Evolutionary conservation across 2,797 vertebrate genomes (phyloP).

Genomic region (Darevskia mixta): DNA sequence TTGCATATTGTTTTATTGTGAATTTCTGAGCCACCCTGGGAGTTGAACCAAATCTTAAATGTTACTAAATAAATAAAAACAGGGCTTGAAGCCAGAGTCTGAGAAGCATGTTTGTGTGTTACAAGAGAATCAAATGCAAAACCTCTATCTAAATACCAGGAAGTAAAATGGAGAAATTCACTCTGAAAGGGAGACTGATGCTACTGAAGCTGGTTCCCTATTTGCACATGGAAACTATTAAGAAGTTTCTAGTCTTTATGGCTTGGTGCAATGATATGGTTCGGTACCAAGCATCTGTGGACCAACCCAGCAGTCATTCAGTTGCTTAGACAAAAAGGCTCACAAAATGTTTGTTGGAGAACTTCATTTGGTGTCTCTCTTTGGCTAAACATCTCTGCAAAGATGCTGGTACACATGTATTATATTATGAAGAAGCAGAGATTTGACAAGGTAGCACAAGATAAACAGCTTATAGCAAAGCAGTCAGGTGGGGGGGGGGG

Average conservation of each 20-base stretch:
- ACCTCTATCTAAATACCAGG: not conserved
- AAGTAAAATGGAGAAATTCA: not conserved
- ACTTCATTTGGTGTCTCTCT: not conserved
- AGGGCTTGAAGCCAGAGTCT: too few species aligned
- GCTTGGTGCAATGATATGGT: too few species aligned
- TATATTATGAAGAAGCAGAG: not conserved
- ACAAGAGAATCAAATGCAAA: not conserved
- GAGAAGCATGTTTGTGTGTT: not conserved
- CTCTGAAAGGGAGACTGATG: not conserved
- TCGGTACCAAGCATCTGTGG: not conserved
- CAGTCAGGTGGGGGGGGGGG: not conserved
- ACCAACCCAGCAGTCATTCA: not conserved
- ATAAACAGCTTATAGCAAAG: not conserved
- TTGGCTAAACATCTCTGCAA: not conserved
- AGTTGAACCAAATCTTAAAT: too few species aligned
- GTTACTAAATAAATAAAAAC: too few species aligned
- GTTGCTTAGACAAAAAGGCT: not conserved
- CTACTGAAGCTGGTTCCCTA: not conserved
- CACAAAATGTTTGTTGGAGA: not conserved
- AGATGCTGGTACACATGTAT: not conserved
- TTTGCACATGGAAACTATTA: not conserved
- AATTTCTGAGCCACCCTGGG: too few species aligned
- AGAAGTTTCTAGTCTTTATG: too few species aligned
- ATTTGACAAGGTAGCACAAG: not conserved
- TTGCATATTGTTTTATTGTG: too few species aligned